Percentiles rank a stretch among this genome's conserved stretches.
These are phyloP conservation scores for Penaeus indicus DNA, from an alignment of 1,140 invertebrate species.

Conservation along the genomic window DNA sequence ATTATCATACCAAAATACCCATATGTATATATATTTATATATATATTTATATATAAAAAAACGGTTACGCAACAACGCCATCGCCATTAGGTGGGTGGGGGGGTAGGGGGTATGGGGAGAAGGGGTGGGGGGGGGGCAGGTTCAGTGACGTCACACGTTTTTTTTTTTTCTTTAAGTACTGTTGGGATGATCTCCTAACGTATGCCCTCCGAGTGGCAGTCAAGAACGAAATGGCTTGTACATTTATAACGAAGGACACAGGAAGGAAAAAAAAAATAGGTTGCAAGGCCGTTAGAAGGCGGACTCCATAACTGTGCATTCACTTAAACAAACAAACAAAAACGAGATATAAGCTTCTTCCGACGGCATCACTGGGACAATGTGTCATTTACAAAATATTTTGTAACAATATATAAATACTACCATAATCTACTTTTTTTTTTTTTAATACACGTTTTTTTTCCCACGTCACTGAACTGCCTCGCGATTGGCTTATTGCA, in stretches of 20 bases:
- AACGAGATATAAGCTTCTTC: no score
- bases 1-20: slow-evolving; percentile 2
- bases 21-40: background rate
- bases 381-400: slow-evolving; percentile 11
- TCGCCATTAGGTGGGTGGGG: slow-evolving; percentile 38
- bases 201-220: background rate
- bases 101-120: slow-evolving; percentile 3
- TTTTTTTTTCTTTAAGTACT: background rate
- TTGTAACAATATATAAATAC: slow-evolving; percentile 59
- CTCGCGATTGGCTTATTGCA: slow-evolving; percentile 49
- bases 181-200: background rate
- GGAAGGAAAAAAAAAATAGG: no score
- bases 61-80: slow-evolving; percentile 32
- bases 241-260: no score
- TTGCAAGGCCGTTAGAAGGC: no score
- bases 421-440: slow-evolving; percentile 24
- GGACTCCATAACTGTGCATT: no score
- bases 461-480: slow-evolving; percentile 51
- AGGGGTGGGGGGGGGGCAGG: slow-evolving; percentile 15
- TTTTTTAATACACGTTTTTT: background rate
- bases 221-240: background rate
- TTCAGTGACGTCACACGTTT: slow-evolving; percentile 42
- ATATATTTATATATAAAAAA: background rate
- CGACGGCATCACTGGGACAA: slow-evolving; percentile 1
- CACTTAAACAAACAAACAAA: slow-evolving; percentile 1